Evolutionary conservation across 2,888 invertebrate species (phyloP), one percentile per base, ranked within the genome.

Genomic region (Parochlus steinenii): DNA sequence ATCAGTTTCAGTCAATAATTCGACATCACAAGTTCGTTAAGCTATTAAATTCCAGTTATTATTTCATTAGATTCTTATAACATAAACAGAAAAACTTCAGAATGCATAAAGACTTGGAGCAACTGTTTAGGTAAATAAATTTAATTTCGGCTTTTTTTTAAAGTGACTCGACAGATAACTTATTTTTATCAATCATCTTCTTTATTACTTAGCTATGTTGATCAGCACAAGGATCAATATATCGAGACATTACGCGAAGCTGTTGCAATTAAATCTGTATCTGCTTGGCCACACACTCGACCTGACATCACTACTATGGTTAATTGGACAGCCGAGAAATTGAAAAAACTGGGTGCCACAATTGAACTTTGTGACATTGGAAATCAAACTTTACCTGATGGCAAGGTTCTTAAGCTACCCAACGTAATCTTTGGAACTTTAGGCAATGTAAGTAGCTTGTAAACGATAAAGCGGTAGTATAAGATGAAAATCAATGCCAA

Each of bases 231-330:
- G 50, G 54, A 58, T 3, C 64, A 69, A 35, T 97, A 82, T 53
- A 80, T 95, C 40, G 62, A 74, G 31, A 71, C 74, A 41, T 63
- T 97, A 38, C 69, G 69, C 37, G 82, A 87, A 50, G 85, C 81
- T 2, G 92, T 97, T 17, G 85, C 81, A 3, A 95, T 97, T 49
- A 79, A 81, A 46, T 92, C 92, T 5, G 90, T 97, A n/a, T 95
- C 95, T 16, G 78, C 86, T 50, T 87, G 83, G 74, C 71, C 80
- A 4, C 77, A 85, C 40, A 71, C 72, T 42, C 71, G 95, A 29
- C 58, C 62, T 11, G 90, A 95, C 43, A 75, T 89, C 43, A 62
- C 74, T 11, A 71, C 69, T 45, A 92, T 95, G 92, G 52, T 86
- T 18, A 63, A 85, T 42, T 93, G 89, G 85, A 71, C 72, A 33